Base-by-base conservation (phyloP, 2,888 invertebrate genomes). In the Oxycera nigricornis region DNA sequence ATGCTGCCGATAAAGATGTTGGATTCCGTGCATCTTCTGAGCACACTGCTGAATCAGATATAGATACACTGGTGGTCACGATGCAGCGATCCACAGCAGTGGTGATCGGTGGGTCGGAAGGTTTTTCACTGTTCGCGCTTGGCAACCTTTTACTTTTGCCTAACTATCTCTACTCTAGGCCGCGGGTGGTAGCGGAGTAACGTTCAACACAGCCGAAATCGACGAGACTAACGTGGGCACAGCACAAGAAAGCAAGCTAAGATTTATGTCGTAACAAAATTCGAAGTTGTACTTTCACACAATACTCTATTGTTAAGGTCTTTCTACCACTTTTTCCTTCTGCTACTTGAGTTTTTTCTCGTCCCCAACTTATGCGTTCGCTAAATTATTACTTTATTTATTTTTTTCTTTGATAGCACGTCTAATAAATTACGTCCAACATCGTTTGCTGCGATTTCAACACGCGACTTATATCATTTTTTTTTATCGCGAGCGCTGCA, bases 1-100 rank as follows among this genome's bases (percentile, higher is more conserved):
- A 78, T 85, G 85, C 78, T 85, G 85, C 62, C 85, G 83, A 80
- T 84, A 85, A 59, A 85, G 82, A 80, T 85, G 85, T 22, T 84
- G 83, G 76, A 85, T 85, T 75, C 85, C 85, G 74, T 85, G 85
- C 85, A 85, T 85, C 77, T 77, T 59, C 26, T 41, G n/a, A n/a
- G 26, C 35, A 9, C 24, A n/a, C 17, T 28, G 59, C 30, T 59
- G 59, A 28, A 59, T 28, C 14, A 28, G n/a, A 59, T 17, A 31
- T 20, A n/a, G 50, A 50, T 9, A n/a, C n/a, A n/a, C n/a, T n/a
- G n/a, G n/a, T n/a, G n/a, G n/a, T n/a, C n/a, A n/a, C n/a, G n/a
- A n/a, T n/a, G n/a, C n/a, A n/a, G n/a, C n/a, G n/a, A 46, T 2
- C 17, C 17, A 46, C 46, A 46, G 17, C 46, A 46, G 14, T 35